Base-by-base conservation (phyloP, 2,113 vertebrate genomes). In the Clarias macrocephalus region DNA sequence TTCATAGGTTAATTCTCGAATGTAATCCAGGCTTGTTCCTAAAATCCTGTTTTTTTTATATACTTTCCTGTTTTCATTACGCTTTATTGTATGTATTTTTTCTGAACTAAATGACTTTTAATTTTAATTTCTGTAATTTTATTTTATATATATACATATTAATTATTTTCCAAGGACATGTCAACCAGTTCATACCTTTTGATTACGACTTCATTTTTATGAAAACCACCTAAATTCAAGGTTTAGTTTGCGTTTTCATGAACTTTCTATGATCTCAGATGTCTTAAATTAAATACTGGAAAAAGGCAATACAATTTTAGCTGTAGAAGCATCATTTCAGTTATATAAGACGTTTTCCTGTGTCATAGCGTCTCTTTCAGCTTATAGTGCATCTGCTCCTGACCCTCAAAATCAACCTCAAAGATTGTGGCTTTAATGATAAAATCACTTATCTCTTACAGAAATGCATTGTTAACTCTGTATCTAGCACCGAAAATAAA, bases 401-500 rank as follows among this genome's bases (percentile, higher is more conserved):
- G 65, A 68, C 30, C 12, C 13, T 68, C 12, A 28, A 68, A 68
- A 23, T 62, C 57, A 15, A 59, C n/a, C n/a, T 9, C 1, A 33
- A 12, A 48, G 19, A 23, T 48, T 48, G 37, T 2, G 9, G 19
- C 37, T 25, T 48, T 25, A 75, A 6, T 25, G 42, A 42, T 42
- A 25, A 75, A 13, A 11, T 52, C 23, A 42, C 0, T 18, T 21
- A 42, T 21, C 33, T 73, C 9, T 73, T 37, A 21, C 70, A 42
- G 19, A 23, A 42, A 25, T 76, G 56, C 19, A 37, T 65, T 62
- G 19, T n/a, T 79, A 42, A 28, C 5, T 83, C 70, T 56, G 42
- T 8, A 87, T 84, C 87, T 60, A 33, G 37, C 5, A 10, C 9
- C 3, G 12, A 88, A 48, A 23, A 66, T 73, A 90, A 86, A 33